Evolutionary conservation across 1,140 invertebrate genomes (phyloP).

Genomic region (Ceratina australensis): DNA sequence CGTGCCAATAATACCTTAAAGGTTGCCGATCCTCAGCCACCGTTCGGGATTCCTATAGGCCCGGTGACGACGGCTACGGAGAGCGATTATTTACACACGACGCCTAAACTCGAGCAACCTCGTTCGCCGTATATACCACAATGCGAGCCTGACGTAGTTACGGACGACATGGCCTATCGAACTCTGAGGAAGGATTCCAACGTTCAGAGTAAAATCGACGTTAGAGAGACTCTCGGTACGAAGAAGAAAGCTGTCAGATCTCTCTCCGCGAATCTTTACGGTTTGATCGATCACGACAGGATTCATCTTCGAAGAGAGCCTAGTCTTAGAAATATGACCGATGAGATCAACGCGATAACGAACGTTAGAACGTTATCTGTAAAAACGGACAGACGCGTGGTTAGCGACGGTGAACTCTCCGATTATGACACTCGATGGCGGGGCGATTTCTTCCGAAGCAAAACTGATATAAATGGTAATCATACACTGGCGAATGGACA

Average conservation of each 20-base stretch:
- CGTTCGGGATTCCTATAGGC: constrained; percentile 92
- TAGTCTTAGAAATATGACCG: constrained; percentile 35
- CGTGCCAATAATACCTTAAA: constrained; percentile 84
- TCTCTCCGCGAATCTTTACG: constrained; percentile 89
- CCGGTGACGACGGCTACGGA: constrained; percentile 87
- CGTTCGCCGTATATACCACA: constrained; percentile 83
- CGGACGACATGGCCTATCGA: constrained; percentile 92
- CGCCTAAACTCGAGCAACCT: constrained; percentile 80
- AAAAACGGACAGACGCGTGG: constrained; percentile 48
- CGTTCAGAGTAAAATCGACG: constrained; percentile 8
- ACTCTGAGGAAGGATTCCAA: constrained; percentile 89
- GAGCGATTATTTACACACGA: constrained; percentile 90
- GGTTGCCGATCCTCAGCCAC: constrained; percentile 89
- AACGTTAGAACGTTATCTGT: constrained; percentile 8
- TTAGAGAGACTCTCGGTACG: constrained; percentile 51
- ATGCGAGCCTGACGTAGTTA: constrained; percentile 88
- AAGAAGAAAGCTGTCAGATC: constrained; percentile 89
- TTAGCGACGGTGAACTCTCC: constrained; percentile 53
- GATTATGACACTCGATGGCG: constrained; percentile 41
- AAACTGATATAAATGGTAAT: constrained; percentile 56
- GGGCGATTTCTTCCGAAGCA: constrained; percentile 7
- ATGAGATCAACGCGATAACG: constrained; percentile 24
- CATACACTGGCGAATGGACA: constrained; percentile 14
- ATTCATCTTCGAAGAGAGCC: constrained; percentile 53
- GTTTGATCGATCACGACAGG: constrained; percentile 80